These are phyloP conservation scores for Falco columbarius DNA, from an alignment of 2,797 vertebrate genomes.

Conservation along the genomic window DNA sequence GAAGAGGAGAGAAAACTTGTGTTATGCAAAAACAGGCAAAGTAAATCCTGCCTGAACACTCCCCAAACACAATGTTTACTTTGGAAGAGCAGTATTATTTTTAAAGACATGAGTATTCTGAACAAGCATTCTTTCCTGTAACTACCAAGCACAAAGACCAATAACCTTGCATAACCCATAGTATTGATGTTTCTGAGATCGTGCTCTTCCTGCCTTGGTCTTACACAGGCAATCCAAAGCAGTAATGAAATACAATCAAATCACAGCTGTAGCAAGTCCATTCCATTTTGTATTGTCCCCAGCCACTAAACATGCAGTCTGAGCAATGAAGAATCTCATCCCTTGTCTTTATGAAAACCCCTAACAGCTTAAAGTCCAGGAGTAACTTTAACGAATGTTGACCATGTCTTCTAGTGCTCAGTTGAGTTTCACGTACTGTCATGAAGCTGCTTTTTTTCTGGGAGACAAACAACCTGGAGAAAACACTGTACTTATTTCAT, in stretches of 20 bases:
- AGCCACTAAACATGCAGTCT: not conserved
- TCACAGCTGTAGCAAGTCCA: not conserved
- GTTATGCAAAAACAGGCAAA: not conserved
- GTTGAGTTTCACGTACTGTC: not conserved
- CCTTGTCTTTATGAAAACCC: not conserved
- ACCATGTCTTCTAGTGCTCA: not conserved
- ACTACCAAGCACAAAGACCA: not conserved
- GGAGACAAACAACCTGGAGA: not conserved
- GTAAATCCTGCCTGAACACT: not conserved
- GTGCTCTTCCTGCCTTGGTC: not conserved
- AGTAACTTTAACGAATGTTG: not conserved
- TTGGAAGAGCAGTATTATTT: not conserved
- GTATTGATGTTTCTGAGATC: not conserved
- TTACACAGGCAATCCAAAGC: not conserved
- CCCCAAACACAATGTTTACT: not conserved
- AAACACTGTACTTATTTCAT: not conserved
- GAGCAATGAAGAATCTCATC: not conserved
- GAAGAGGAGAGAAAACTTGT: not conserved
- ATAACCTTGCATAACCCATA: not conserved
- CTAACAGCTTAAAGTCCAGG: not conserved
- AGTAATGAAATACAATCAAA: not conserved
- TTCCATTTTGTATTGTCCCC: not conserved
- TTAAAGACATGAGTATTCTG: not conserved
- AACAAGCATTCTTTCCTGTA: not conserved
- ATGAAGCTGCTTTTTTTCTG: not conserved